Evolutionary conservation across 2,113 vertebrate genomes (phyloP).

Genomic region (Marmota flaviventris): DNA sequence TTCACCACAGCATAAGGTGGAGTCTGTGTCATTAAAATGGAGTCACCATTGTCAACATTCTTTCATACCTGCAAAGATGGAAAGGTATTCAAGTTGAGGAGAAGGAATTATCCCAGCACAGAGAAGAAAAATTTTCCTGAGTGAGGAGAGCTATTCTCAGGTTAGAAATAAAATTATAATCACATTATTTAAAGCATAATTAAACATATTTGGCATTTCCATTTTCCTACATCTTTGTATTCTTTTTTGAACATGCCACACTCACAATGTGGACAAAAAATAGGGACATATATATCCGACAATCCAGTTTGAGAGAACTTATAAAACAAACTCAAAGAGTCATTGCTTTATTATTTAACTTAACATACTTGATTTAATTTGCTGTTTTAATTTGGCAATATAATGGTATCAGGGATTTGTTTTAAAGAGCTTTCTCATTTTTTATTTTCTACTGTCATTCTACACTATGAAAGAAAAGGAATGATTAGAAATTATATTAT

Average conservation of each 20-base stretch:
- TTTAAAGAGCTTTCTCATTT: not conserved
- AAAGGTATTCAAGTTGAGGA: not conserved
- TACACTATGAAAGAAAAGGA: slow-evolving; percentile 15
- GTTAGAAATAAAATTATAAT: not conserved
- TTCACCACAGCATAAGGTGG: no score
- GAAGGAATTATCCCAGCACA: not conserved
- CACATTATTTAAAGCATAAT: not conserved
- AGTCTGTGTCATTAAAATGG: no score
- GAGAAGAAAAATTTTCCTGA: not conserved
- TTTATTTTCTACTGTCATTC: not conserved
- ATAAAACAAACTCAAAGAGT: not conserved
- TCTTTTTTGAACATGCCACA: not conserved
- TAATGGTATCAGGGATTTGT: not conserved
- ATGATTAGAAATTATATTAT: not conserved
- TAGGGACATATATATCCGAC: not conserved
- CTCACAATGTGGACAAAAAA: not conserved
- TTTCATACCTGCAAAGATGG: no score
- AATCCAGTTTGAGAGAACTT: not conserved
- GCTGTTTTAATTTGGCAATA: not conserved
- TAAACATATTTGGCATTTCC: not conserved
- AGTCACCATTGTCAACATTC: no score
- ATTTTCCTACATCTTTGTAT: not conserved
- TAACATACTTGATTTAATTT: not conserved
- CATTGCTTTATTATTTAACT: not conserved
- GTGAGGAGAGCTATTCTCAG: not conserved